Evolutionary conservation across 2,888 invertebrate genomes (phyloP), one percentile per base, ranked within the genome.

Genomic region (Priocnemis perturbator): DNA sequence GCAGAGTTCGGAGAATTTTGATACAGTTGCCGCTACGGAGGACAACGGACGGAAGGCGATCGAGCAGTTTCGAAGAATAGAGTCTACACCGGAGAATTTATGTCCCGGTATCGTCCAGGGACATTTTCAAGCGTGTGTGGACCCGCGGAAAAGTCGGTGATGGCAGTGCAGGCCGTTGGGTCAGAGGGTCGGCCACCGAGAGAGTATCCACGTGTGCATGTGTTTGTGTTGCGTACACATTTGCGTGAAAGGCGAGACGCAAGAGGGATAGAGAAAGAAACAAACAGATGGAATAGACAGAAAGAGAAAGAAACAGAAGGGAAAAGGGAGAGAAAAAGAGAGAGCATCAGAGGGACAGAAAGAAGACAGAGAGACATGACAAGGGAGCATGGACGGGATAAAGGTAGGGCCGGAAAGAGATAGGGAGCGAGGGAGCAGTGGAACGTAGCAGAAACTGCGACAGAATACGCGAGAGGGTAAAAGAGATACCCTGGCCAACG

Each of bases 111-210:
- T 62, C 59, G 59, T 69, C 64, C 67, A 56, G 64, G 68, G 64
- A 73, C 69, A 73, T 72, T 78, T 77, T 78, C 73, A 67, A 62
- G 71, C 15, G 45, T 11, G 45, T 11, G 37, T 1, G 60, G 67
- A 73, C 67, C 57, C 67, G 66, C 60, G 45, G 52, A 55, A 57
- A 53, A 59, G 50, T 47, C 59, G 9, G 21, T 30, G n/a, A 58
- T 20, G 53, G 21, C 37, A 37, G 37, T 37, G 11, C 37, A 37
- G 37, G 37, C 37, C 37, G 37, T 37, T 37, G 37, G 37, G 37
- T 37, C 37, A 37, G 37, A 23, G 57, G 55, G 20, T 37, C 15
- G 56, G n/a, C 44, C 23, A 37, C 20, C 53, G 17, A 30, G 19
- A 11, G 23, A 30, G 50, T 50, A 56, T 21, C 23, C 57, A 44